Base-by-base conservation (phyloP, 2,113 vertebrate species). In the Sigmodon hispidus region DNA sequence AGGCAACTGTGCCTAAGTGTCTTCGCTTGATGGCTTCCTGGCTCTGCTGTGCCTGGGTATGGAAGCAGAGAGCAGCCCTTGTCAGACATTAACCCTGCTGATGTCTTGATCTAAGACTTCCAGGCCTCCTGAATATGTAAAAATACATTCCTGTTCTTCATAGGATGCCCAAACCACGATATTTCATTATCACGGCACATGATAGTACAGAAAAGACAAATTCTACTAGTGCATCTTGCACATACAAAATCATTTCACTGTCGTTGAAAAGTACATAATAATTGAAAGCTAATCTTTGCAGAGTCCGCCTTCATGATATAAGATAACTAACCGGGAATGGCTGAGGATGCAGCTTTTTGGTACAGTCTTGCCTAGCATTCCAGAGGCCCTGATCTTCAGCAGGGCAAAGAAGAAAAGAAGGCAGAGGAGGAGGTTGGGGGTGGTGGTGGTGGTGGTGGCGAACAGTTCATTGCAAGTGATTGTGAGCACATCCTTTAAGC, bases 401-500 rank as follows among this genome's bases (percentile, higher is more conserved):
- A 50, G 8, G 16, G 5, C 29, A 86, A 86, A 67, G 24, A 65
- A 63, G 12, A 81, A 55, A 13, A 55, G 15, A 3, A 80, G 43
- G 36, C 22, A 21, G 7, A 52, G 24, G n/a, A 29, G 1, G 13
- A 13, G 15, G 73, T 2, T 26, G 19, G 10, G 57, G 55, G 17
- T 5, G 24, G n/a, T 36, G 13, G 22, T 8, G 11, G 5, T 12
- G 22, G 3, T 5, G 13, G 10, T n/a, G 36, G 5, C 24, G n/a
- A 21, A 24, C 61, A 36, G 61, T 86, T 36, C 10, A 24, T 36
- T 11, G 2, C 19, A 24, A 50, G 26, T 11, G 34, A 22, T 15
- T 12, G 22, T 57, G 69, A 63, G 19, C 45, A 34, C 10, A 6
- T 83, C 15, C 59, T 72, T 4, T 67, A 59, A 73, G 57, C 67